Base-by-base conservation (phyloP, 2,888 invertebrate genomes). In the Prionchulus punctatus region DNA sequence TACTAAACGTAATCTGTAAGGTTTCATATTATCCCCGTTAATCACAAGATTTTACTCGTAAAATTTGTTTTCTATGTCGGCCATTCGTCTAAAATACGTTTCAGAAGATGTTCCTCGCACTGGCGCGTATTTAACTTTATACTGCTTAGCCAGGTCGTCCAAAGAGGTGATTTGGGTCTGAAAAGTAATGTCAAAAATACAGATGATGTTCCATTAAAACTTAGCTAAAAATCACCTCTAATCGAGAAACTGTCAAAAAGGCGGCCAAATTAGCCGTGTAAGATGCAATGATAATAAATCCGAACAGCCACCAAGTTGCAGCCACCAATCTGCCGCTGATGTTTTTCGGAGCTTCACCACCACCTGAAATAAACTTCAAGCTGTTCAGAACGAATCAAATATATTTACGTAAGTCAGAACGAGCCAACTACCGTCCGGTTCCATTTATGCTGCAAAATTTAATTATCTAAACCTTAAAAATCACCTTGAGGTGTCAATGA, bases 301-400 rank as follows among this genome's bases (percentile, higher is more conserved):
- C 92, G 74, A 96, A 96, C 27, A 96, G 76, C 96, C 96, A 96
- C 94, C 92, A 94, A 0, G 94, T 94, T 1, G 94, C 94, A 0
- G 94, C 94, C 0, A 96, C 84, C 15, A 96, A 76, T 53, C 94
- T 79, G 0, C 94, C 94, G 0, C 92, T 92, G 0, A 96, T 77
- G 72, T 94, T 94, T 72, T 91, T 90, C 0, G 92, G 92, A 0
- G 91, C 91, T 72, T 92, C 91, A n/a, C n/a, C n/a, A n/a, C n/a
- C n/a, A n/a, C n/a, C n/a, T n/a, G n/a, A n/a, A n/a, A n/a, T n/a
- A n/a, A n/a, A n/a, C n/a, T n/a, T n/a, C n/a, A n/a, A n/a, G n/a
- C n/a, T n/a, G n/a, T n/a, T n/a, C n/a, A n/a, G n/a, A n/a, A n/a
- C n/a, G n/a, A n/a, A n/a, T n/a, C n/a, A n/a, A n/a, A n/a, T n/a